Evolutionary conservation across 2,797 vertebrate genomes (phyloP), one percentile per base, ranked within the genome.

Genomic region (Stomatorhinus walkeri): DNA sequence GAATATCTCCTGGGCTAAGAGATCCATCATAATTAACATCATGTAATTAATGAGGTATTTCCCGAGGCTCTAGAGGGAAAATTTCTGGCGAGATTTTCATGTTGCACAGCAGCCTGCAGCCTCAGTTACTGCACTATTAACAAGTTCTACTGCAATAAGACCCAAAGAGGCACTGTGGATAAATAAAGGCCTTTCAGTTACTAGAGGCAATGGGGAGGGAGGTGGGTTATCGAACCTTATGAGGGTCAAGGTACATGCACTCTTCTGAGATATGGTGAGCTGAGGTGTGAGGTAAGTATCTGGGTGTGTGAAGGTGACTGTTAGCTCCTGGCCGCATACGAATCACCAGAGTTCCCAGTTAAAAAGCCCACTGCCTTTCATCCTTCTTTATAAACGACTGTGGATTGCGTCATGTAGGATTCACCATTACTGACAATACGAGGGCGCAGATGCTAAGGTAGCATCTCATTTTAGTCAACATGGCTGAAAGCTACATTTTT

Each of bases 331-430:
- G 40, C 79, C 12, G 51, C 87, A n/a, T 51, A 3, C 1, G 12
- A 83, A 28, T 10, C 64, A 49, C 14, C 84, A 68, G 61, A 87
- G 49, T 12, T 22, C 16, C 72, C 56, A 88, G 1, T 89, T 22
- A 88, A 86, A 24, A 36, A 19, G 52, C 59, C 52, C 88, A 87
- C 88, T 87, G 64, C 86, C 40, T 72, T 86, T 72, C 89, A 85
- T 87, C 88, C 89, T 43, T 24, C 56, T 85, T 85, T 87, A 89
- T 8, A 88, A 89, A 88, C 90, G 79, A 90, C 36, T 88, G 49
- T 76, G 87, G 89, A 89, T 79, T 61, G 54, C 12, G 43, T 16
- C 16, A 8, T n/a, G 22, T 43, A 32, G 28, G 19, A 43, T 68
- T 68, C n/a, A 49, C 32, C 36, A 8, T 83, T 56, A 40, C 19